A percentile compares a stretch with the other conserved stretches of the same genome.
Conservation (phyloP, 2,113 vertebrate genomes). For the Paracanthobrama guichenoti region DNA sequence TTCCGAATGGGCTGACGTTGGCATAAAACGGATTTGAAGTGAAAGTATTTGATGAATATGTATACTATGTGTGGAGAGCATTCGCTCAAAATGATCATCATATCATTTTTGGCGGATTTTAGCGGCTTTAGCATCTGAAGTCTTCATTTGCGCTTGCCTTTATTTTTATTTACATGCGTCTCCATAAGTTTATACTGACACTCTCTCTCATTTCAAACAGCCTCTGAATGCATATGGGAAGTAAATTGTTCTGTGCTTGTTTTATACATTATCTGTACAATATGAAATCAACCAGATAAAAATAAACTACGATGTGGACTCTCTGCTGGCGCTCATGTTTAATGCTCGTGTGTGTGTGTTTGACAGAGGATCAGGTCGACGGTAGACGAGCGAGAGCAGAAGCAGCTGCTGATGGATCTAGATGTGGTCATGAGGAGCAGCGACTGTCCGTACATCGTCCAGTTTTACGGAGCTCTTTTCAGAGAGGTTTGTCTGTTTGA, state of each 20-base stretch:
- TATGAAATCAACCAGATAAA: neutral
- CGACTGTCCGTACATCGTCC: constrained; percentile 97
- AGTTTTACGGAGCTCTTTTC: constrained; percentile 98
- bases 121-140: too few relatives aligned
- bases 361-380: constrained; percentile 95
- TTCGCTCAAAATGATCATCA: too few relatives aligned
- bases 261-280: neutral
- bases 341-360: constrained; percentile 48
- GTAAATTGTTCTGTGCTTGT: neutral
- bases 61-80: too few relatives aligned
- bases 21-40: too few relatives aligned
- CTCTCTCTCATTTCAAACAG: neutral
- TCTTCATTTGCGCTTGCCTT: neutral
- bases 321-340: neutral
- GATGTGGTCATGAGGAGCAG: constrained; percentile 98
- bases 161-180: neutral
- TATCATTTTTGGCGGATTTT: too few relatives aligned
- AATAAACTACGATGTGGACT: neutral
- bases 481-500: constrained; percentile 83
- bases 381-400: constrained; percentile 98
- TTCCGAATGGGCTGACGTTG: too few relatives aligned
- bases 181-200: neutral
- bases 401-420: constrained; percentile 98
- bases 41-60: too few relatives aligned
- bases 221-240: neutral